Conservation (phyloP, 2,113 vertebrate species). For the Copsychus sechellarum region DNA sequence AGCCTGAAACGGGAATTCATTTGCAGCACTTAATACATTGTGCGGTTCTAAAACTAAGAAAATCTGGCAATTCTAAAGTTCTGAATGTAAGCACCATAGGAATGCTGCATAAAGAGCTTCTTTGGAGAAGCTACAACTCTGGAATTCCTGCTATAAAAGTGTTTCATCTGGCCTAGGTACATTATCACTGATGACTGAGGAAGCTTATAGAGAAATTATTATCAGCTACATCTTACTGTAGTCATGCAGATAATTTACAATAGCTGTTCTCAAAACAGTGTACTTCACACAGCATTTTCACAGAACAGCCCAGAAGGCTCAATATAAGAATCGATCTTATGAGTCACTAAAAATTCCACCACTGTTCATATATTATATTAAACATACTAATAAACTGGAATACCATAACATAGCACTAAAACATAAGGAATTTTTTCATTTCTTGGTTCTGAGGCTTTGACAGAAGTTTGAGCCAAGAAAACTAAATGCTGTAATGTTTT, state of each 20-base stretch:
- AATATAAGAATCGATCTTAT: neutral
- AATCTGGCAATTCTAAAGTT: neutral
- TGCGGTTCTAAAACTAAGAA: neutral
- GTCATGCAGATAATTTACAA: neutral
- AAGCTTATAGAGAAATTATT: neutral
- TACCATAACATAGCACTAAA: neutral
- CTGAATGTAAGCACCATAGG: neutral
- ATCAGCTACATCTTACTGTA: neutral
- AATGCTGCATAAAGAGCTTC: neutral
- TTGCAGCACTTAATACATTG: neutral
- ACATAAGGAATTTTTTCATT: neutral
- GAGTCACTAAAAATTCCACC: neutral
- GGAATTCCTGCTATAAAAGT: neutral
- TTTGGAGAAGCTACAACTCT: neutral
- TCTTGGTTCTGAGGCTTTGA: neutral
- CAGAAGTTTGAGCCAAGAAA: neutral
- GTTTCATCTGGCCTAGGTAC: neutral
- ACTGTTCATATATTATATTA: neutral
- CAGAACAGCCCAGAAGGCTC: neutral
- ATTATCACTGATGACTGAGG: neutral
- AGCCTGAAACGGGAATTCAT: constrained; percentile 78
- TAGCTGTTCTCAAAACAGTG: neutral
- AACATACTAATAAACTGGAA: neutral
- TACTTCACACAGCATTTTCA: neutral
- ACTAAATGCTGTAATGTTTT: neutral